Evolutionary conservation across 2,888 invertebrate species (phyloP).

Genomic region (Allacma fusca): DNA sequence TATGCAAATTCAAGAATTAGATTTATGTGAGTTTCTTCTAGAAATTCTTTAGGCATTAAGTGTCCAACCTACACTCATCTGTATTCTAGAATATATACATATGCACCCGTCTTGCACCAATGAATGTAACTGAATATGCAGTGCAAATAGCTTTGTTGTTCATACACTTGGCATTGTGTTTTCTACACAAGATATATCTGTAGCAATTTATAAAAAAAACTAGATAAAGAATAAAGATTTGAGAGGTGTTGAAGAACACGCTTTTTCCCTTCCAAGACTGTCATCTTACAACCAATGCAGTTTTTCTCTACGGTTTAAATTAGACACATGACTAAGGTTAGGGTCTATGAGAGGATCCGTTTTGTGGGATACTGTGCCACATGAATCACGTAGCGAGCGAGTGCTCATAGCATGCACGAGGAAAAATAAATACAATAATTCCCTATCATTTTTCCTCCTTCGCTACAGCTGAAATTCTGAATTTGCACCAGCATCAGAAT

Average conservation of each 20-base stretch:
- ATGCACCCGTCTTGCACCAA: no score
- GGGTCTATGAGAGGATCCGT: constrained; percentile 5
- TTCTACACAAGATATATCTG: no score
- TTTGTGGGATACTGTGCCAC: constrained; percentile 20
- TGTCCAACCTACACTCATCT: no score
- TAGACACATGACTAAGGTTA: constrained; percentile 18
- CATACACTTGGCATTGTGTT: no score
- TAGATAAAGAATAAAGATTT: not conserved
- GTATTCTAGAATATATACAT: no score
- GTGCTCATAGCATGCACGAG: constrained; percentile 4
- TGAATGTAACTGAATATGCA: no score
- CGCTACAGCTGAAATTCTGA: no score
- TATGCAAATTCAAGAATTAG: no score
- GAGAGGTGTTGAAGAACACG: not conserved
- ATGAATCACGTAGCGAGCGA: not conserved
- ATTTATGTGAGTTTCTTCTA: no score
- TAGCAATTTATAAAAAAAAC: not conserved
- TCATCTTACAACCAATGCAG: not conserved
- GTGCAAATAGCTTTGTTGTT: no score
- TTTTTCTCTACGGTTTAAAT: constrained; percentile 11
- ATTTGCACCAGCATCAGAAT: no score
- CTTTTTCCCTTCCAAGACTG: not conserved
- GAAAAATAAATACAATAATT: not conserved
- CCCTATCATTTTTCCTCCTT: not conserved
- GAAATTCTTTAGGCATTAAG: no score